Base-by-base conservation (phyloP, 2,888 invertebrate genomes). In the Acrocyrtus sp. region DNA sequence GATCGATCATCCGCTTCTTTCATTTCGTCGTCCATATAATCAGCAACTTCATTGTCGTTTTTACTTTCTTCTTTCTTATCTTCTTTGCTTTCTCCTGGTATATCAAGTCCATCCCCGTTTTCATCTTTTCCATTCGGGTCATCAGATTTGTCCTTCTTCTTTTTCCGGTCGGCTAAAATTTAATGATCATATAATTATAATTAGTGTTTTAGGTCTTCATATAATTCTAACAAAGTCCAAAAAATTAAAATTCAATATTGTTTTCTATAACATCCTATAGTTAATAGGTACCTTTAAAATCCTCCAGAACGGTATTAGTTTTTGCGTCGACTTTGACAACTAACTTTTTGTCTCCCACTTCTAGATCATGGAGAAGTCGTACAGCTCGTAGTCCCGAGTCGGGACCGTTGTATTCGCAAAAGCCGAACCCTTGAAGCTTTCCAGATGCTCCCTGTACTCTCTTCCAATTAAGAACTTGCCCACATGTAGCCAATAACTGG, bases 251-350 rank as follows among this genome's bases (percentile, higher is more conserved):
- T n/a, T 5, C 17, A 29, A 62, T n/a, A n/a, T n/a, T n/a, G n/a
- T n/a, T n/a, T n/a, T n/a, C n/a, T n/a, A n/a, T n/a, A n/a, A n/a
- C n/a, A n/a, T n/a, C n/a, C n/a, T n/a, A n/a, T n/a, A n/a, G 41
- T 5, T 27, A 47, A 74, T 43, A 47, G 19, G 10, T 80, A 72
- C 82, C 82, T 88, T 95, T 95, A 85, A 95, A 98, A 77, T 95
- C 93, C 84, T 97, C 96, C 79, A 98, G 88, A 76, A 95, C 90
- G 70, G 93, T 91, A 88, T 96, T 95, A 82, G 97, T 96, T 88
- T 98, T 98, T 74, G 96, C 95, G 86, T 98, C 98, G 26, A 97
- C 96, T 86, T 96, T 94, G 27, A 97, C 98, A 72, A 98, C 93
- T 81, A 99, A 88, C 83, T 92, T 92, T 86, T 95, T 96, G 81